Conservation (phyloP, 64 coral and sea anemone genomes). For the Dendronephthya gigantea region DNA sequence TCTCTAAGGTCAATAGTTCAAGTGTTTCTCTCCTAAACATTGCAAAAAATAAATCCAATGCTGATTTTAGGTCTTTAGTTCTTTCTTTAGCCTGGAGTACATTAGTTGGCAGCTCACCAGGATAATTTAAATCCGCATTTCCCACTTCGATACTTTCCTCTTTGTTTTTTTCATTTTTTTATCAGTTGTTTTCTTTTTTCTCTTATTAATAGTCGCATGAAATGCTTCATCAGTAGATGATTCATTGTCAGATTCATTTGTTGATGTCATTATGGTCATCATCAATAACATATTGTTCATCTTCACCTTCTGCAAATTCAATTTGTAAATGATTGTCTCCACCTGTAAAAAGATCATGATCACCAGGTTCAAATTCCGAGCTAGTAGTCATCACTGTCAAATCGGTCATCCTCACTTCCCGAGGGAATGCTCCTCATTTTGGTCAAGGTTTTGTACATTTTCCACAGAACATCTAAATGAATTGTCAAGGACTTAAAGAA, state of each 20-base stretch:
- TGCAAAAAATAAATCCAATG: too few species aligned
- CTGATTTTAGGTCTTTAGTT: too few species aligned
- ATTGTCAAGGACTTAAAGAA: not conserved
- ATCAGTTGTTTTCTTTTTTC: not conserved
- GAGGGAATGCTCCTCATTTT: not conserved
- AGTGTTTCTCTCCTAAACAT: not conserved
- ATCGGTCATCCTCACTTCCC: not conserved
- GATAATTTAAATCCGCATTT: too few species aligned
- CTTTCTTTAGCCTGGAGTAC: not conserved
- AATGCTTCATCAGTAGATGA: not conserved
- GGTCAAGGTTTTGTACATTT: not conserved
- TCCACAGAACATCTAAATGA: not conserved
- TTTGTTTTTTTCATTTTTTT: not conserved
- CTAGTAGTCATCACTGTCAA: not conserved
- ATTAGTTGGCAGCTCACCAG: not conserved
- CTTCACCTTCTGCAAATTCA: not conserved
- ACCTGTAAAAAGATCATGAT: not conserved
- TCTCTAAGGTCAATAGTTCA: constrained; percentile 11
- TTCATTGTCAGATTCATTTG: not conserved
- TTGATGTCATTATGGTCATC: not conserved
- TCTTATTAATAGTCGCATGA: not conserved
- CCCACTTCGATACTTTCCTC: too few species aligned
- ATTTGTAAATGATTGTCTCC: not conserved
- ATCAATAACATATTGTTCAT: not conserved
- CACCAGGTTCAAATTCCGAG: not conserved